Conservation (phyloP, 2,888 invertebrate species). For the Mythimna lalbum region DNA sequence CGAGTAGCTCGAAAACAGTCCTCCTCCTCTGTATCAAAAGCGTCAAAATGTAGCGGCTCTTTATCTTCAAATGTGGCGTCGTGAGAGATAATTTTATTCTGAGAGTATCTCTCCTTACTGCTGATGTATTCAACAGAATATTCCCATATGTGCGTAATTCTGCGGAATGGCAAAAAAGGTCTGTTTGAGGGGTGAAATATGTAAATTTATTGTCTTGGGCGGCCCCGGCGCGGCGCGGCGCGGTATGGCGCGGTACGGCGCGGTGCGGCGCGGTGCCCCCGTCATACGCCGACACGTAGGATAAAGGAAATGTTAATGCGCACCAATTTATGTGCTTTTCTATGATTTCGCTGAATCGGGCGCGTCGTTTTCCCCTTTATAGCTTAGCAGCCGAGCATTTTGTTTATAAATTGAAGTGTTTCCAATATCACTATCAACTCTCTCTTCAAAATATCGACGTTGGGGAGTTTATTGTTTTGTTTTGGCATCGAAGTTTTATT, state of each 20-base stretch:
- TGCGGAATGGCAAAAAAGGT: conserved; percentile 91
- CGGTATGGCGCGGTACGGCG: conserved; percentile 62
- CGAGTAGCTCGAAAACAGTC: conserved; percentile 44
- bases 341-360: conserved; percentile 90
- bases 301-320: conserved; percentile 91
- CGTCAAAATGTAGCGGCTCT: conserved; percentile 78
- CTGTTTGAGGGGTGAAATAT: conserved; percentile 91
- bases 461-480: conserved; percentile 13
- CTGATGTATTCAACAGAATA: conserved; percentile 91
- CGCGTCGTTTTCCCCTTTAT: conserved; percentile 85
- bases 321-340: conserved; percentile 90
- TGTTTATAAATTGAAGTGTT: conserved; percentile 81
- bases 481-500: conserved; percentile 12
- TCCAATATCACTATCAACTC: conserved; percentile 66
- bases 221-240: conserved; percentile 77
- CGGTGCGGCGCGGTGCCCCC: conserved; percentile 82
- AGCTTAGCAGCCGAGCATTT: conserved; percentile 72
- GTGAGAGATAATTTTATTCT: conserved; percentile 90
- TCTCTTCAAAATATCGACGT: conserved; percentile 48
- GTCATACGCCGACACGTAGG: conserved; percentile 90
- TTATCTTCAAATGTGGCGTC: conserved; percentile 87
- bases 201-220: conserved; percentile 91
- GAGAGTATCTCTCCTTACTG: conserved; percentile 89
- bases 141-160: conserved; percentile 91
- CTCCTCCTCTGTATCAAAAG: conserved; percentile 70